phyloP scores from a whole-genome alignment of 1,140 invertebrate species.

The Trichonephila inaurata region DNA sequence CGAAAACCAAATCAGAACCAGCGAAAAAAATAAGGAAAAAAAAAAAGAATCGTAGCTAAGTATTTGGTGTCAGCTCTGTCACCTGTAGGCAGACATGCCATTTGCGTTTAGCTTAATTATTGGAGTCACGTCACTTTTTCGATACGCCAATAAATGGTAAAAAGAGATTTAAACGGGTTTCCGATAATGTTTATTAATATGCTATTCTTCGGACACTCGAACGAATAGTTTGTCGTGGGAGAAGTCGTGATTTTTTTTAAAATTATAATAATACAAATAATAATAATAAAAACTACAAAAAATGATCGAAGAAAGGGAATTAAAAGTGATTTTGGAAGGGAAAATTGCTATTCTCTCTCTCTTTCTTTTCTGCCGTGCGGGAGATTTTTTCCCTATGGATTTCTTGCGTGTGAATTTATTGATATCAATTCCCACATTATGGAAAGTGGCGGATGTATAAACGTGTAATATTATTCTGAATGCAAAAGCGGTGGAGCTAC shows the following conservation, averaged over 20 bases:
- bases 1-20: neutral
- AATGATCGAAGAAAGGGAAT: neutral
- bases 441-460: neutral
- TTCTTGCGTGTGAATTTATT: neutral
- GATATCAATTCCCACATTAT: slow-evolving; percentile 29
- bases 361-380: neutral
- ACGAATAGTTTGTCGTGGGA: neutral
- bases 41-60: neutral
- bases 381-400: neutral
- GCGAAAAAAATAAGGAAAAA: too few relatives aligned
- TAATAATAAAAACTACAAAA: neutral
- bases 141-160: slow-evolving; percentile 63
- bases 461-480: neutral
- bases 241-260: slow-evolving; percentile 59
- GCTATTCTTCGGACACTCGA: neutral
- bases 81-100: slow-evolving; percentile 46
- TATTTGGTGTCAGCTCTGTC: slow-evolving; percentile 51
- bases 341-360: neutral
- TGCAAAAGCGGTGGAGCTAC: neutral
- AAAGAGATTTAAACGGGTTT: slow-evolving; percentile 55
- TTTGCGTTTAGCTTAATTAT: slow-evolving; percentile 57
- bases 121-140: slow-evolving; percentile 25
- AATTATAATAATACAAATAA: neutral
- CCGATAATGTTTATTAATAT: slow-evolving; percentile 71
- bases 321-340: neutral